Evolutionary conservation across 2,888 invertebrate species (phyloP), one percentile per base, ranked within the genome.

Genomic region (Rhodophaea formosa): DNA sequence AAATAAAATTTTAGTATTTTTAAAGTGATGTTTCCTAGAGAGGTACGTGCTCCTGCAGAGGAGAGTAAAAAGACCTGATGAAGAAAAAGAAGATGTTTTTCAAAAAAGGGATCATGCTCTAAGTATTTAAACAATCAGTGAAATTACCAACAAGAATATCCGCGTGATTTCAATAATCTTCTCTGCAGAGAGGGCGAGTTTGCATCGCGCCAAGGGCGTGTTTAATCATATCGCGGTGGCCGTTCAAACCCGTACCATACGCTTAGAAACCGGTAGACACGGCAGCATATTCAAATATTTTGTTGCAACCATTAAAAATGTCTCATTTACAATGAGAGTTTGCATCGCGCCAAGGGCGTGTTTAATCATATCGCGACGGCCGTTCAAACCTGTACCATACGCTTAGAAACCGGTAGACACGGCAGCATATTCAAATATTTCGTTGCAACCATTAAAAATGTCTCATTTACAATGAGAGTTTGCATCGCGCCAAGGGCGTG

Each of bases 161-260:
- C 42, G 43, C 43, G 53, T 29, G 42, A 42, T 42, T 14, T 14
- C 17, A 16, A 17, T 53, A 14, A 29, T 43, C 23, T 43, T 1
- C 8, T 53, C 43, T 53, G 35, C 32, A 16, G 12, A 10, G 32
- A n/a, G 47, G 49, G 51, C 8, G 15, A 51, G 52, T 54, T 44
- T 54, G 29, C 53, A 72, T 72, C 70, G 65, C 63, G 64, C 66
- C 66, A 70, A 74, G 80, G 10, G 87, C 86, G 85, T 81, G 76
- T 83, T 85, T 86, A 87, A 87, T 88, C 83, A 82, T 82, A 72
- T 77, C 77, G 80, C 75, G 72, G 72, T 74, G 75, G 72, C 69
- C 71, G 65, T 75, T 79, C 71, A 68, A 71, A 70, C 68, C 64
- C 66, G 62, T 60, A 44, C 61, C 45, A 47, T 54, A 53, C 45